These are phyloP conservation scores for Pyrgilauda ruficollis DNA, from an alignment of 2,113 vertebrate genomes.

Conservation along the genomic window DNA sequence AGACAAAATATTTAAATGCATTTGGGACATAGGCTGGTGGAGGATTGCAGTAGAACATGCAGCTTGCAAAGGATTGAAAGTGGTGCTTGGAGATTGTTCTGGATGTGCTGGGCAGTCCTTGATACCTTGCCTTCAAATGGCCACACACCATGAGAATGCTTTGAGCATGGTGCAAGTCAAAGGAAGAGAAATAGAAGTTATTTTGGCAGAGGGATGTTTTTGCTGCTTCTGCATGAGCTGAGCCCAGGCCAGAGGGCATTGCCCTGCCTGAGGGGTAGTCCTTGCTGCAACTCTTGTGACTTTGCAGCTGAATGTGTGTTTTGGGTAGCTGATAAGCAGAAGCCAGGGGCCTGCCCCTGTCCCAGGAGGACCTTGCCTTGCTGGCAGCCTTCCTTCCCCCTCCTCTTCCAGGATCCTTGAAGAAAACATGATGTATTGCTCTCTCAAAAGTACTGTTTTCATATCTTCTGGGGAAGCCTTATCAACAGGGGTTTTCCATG, in stretches of 20 bases:
- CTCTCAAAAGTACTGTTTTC: neutral
- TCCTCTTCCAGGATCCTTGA: neutral
- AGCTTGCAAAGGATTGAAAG: neutral
- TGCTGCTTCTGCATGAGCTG: neutral
- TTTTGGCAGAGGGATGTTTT: neutral
- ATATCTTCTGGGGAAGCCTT: neutral
- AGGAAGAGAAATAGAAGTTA: neutral
- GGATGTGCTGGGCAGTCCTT: neutral
- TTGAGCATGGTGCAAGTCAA: neutral
- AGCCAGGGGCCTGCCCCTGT: conserved; percentile 25
- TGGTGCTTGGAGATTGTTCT: neutral
- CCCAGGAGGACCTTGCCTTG: conserved; percentile 30
- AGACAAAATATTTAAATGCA: neutral
- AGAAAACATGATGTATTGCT: neutral
- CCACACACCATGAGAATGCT: neutral
- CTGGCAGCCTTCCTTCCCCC: neutral
- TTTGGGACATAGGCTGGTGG: neutral
- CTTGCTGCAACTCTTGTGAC: neutral
- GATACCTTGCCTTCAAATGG: neutral
- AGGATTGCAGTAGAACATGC: neutral
- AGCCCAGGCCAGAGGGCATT: neutral
- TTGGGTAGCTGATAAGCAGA: conserved; percentile 51
- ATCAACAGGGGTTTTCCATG: neutral
- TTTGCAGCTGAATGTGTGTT: conserved; percentile 42
- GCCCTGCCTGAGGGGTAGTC: neutral